Evolutionary conservation across 1,140 invertebrate genomes (phyloP), one percentile per base, ranked within the genome.

Genomic region (Ips nitidus): DNA sequence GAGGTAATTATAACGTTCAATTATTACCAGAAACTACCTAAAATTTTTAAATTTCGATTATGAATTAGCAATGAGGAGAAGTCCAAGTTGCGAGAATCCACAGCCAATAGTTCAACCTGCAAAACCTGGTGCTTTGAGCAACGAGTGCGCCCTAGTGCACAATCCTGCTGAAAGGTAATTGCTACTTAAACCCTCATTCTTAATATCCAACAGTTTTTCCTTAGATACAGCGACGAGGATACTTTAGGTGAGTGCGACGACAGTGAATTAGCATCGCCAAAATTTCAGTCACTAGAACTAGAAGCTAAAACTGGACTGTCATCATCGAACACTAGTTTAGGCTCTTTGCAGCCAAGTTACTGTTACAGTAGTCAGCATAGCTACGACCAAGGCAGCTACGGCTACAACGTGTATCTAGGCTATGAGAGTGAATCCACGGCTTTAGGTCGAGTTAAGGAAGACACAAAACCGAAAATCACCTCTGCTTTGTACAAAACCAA

Each of bases 331-430:
- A 82, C 90, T 0, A 91, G 90, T 65, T 85, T 90, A 74, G 88
- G 87, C 2, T 90, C 89, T 3, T 85, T 86, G 41, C 86, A 86
- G 50, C 87, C 86, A 6, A 89, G 87, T 70, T 92, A 92, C 75
- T 85, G 87, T 50, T 92, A 92, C 75, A 87, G 89, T 52, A 91
- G 89, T 76, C 90, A 92, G 79, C 80, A 89, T 69, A 87, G 89
- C n/a, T 92, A 91, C 76, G 87, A 90, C 63, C 84, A 87, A 68
- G 89, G 89, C 39, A 85, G 86, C 58, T 88, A 89, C 61, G 89
- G 88, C 40, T 90, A 91, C 77, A 85, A 86, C 40, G 77, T 86
- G 8, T 88, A 87, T 74, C 80, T 82, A 22, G 85, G 83, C 42
- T 88, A 86, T 76, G 73, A 81, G 39, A 70, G 83, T 79, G 78